Evolutionary conservation across 92 coral and sea anemone genomes (phyloP), one percentile per base, ranked within the genome.

Genomic region (Isaurus tuberculatus): DNA sequence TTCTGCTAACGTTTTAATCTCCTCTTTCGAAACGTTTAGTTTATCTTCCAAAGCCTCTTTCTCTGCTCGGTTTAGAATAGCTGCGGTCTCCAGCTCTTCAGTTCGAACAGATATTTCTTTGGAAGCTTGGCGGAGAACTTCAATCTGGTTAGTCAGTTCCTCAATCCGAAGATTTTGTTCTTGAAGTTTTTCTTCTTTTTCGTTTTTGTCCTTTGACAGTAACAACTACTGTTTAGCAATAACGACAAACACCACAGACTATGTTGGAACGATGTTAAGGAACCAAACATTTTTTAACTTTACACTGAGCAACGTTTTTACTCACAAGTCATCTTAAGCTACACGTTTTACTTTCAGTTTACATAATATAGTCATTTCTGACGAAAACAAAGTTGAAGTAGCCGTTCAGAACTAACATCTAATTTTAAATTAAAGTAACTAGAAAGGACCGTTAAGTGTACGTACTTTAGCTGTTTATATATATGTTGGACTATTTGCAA

Each of bases 11-110:
- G 66, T 66, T 37, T 49, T 43, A 42, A 77, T 83, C 64, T 87
- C 80, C 4, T 69, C 78, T 48, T 68, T 85, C 32, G 70, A 87
- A 49, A 80, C 85, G 71, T 60, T 87, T 19, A 91, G 73, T 22
- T 89, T 84, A 33, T 70, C 46, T 70, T 86, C 84, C 37, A 90
- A 70, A 20, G 79, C 70, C 70, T 91, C 91, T 57, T 88, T 92
- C 51, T 93, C 97, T 29, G 88, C 86, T 75, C n/a, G 31, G 11
- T 65, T 46, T 14, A 73, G 71, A 25, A 8, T 29, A 55, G 73
- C 37, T 28, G 73, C 32, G 32, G 88, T 73, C 15, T 83, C 88
- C 73, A 83, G 72, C 69, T 90, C 93, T 42, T 90, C 88, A 53
- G 67, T 29, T 31, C 79, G 83, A 31, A 86, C 57, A 32, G 64